Percentiles rank a stretch among this genome's conserved stretches.
Conservation (phyloP, 2,888 invertebrate species). For the Pterostichus niger region DNA sequence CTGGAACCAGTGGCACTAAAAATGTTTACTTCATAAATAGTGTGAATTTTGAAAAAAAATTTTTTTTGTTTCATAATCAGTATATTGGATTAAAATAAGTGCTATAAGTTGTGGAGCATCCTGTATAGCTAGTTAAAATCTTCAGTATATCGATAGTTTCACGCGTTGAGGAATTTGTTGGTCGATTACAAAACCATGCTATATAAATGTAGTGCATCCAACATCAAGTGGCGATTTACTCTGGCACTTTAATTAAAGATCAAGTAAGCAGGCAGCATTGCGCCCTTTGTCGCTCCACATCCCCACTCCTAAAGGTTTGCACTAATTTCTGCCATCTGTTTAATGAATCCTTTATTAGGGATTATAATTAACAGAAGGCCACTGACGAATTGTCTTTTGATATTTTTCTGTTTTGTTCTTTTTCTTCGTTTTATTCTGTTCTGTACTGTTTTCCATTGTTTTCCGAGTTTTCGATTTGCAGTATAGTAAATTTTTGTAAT, state of each 20-base stretch:
- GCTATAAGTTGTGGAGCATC: too few species aligned
- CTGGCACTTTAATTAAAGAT: slow-evolving; percentile 59
- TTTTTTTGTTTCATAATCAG: too few species aligned
- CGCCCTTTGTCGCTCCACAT: background rate
- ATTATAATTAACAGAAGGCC: slow-evolving; percentile 59
- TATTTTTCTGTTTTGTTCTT: slow-evolving; percentile 29
- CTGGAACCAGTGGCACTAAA: too few species aligned
- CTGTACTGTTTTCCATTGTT: background rate
- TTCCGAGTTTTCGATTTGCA: background rate
- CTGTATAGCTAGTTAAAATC: too few species aligned
- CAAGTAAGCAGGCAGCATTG: slow-evolving; percentile 16
- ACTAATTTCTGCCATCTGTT: slow-evolving; percentile 54
- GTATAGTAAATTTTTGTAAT: background rate
- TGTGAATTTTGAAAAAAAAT: too few species aligned
- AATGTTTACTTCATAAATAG: too few species aligned
- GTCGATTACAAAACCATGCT: background rate
- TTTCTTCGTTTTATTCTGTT: background rate
- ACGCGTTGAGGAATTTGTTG: too few species aligned
- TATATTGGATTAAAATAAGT: too few species aligned
- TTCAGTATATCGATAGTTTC: too few species aligned
- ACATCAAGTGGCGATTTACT: slow-evolving; percentile 40
- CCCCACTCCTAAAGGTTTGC: background rate
- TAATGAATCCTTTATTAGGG: slow-evolving; percentile 64
- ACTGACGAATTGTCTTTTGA: slow-evolving; percentile 57
- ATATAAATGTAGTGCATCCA: slow-evolving; percentile 14